Evolutionary conservation across 2,113 vertebrate species (phyloP).

Genomic region (Ochotona curzoniae): DNA sequence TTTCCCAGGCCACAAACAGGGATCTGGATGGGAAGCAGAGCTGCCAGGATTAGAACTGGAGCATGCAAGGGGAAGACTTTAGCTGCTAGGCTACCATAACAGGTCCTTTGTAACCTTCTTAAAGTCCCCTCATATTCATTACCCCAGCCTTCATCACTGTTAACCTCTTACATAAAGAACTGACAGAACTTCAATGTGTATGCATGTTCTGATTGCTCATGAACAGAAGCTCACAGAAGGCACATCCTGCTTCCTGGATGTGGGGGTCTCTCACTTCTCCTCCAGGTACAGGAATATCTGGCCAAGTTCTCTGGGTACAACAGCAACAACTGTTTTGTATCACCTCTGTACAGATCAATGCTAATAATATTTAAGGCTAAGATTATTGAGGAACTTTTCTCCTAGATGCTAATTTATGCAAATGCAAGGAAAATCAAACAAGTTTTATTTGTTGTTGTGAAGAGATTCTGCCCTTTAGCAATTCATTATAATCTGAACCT

Average conservation of each 20-base stretch:
- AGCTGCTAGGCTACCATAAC: too few relatives aligned
- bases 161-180: background rate
- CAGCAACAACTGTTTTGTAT: background rate
- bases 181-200: background rate
- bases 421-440: constrained; percentile 63
- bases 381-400: constrained; percentile 34
- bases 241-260: background rate
- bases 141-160: background rate
- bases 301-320: background rate
- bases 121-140: background rate
- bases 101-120: too few relatives aligned
- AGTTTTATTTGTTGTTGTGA: constrained; percentile 60
- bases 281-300: background rate
- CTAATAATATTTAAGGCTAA: constrained; percentile 42
- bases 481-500: constrained; percentile 57
- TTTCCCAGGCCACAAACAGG: too few relatives aligned
- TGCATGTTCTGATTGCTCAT: background rate
- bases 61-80: too few relatives aligned
- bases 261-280: background rate
- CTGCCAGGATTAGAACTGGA: too few relatives aligned
- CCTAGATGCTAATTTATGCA: constrained; percentile 62
- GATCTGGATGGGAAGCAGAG: too few relatives aligned
- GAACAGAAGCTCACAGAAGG: background rate
- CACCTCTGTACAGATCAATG: background rate
- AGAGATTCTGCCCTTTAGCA: constrained; percentile 59